phyloP scores from a whole-genome alignment of 2,888 invertebrate species.

The Malthinus flaveolus region DNA sequence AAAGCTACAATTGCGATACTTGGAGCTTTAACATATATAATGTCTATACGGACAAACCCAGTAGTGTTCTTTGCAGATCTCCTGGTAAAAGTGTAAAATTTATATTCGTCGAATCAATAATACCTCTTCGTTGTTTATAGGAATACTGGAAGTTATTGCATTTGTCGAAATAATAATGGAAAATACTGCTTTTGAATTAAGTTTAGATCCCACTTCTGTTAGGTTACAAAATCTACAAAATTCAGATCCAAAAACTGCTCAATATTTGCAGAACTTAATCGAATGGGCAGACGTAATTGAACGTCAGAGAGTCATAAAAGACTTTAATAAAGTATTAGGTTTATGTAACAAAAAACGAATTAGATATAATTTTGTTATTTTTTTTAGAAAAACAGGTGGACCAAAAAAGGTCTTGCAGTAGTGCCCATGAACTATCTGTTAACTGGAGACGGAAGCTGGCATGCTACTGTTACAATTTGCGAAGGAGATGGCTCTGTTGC shows the following conservation, averaged over 20 bases:
- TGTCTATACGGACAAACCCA: constrained; percentile 64
- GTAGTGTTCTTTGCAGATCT: constrained; percentile 66
- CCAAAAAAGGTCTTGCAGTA: constrained; percentile 55
- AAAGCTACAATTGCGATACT: constrained; percentile 64
- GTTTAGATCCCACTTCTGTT: constrained; percentile 63
- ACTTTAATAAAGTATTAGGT: constrained; percentile 67
- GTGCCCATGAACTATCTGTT: constrained; percentile 71
- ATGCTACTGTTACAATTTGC: constrained; percentile 57
- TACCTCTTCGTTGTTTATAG: too few species aligned
- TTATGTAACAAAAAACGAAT: too few species aligned
- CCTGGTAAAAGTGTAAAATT: constrained; percentile 59
- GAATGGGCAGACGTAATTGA: constrained; percentile 61
- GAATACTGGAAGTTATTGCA: constrained; percentile 65
- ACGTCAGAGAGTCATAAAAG: constrained; percentile 59
- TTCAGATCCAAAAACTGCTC: constrained; percentile 46
- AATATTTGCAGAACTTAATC: constrained; percentile 63
- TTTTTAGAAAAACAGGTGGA: constrained; percentile 59
- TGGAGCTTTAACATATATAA: constrained; percentile 56
- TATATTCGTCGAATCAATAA: too few species aligned
- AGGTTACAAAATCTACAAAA: constrained; percentile 59
- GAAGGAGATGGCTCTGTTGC: constrained; percentile 72
- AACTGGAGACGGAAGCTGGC: constrained; percentile 53
- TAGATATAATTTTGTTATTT: too few species aligned
- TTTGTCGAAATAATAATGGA: constrained; percentile 69
- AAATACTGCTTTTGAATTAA: constrained; percentile 62